These are phyloP conservation scores for Caracal caracal DNA, from an alignment of 2,113 vertebrate species.

Conservation along the genomic window DNA sequence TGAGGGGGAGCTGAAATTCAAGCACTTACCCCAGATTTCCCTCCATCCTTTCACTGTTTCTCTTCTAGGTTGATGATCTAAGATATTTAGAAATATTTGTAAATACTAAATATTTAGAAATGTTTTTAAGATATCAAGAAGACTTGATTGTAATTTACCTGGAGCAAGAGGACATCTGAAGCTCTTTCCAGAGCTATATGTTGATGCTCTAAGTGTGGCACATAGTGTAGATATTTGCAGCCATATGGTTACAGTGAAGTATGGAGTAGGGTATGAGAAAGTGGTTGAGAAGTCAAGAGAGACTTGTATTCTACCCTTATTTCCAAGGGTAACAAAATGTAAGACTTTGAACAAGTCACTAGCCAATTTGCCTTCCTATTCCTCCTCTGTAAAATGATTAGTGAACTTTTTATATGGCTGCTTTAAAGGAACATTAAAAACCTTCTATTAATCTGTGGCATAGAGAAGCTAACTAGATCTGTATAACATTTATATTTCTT, in stretches of 20 bases:
- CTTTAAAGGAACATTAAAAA: neutral
- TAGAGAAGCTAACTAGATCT: neutral
- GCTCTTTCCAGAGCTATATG: neutral
- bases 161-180: neutral
- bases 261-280: neutral
- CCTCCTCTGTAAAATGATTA: neutral
- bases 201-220: neutral
- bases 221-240: neutral
- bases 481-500: neutral
- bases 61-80: neutral
- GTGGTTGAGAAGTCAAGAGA: neutral
- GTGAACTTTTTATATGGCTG: neutral
- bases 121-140: neutral
- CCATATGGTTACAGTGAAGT: neutral
- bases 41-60: neutral
- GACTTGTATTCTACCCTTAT: neutral
- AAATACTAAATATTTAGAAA: neutral
- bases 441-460: neutral
- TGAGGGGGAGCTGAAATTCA: neutral
- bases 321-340: neutral
- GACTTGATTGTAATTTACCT: neutral
- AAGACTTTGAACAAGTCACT: neutral
- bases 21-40: neutral
- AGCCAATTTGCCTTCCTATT: neutral
- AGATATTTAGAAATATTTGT: neutral